Percentiles rank a stretch among this genome's conserved stretches.
Conservation (phyloP, 2,113 vertebrate genomes). For the Progne subis region DNA sequence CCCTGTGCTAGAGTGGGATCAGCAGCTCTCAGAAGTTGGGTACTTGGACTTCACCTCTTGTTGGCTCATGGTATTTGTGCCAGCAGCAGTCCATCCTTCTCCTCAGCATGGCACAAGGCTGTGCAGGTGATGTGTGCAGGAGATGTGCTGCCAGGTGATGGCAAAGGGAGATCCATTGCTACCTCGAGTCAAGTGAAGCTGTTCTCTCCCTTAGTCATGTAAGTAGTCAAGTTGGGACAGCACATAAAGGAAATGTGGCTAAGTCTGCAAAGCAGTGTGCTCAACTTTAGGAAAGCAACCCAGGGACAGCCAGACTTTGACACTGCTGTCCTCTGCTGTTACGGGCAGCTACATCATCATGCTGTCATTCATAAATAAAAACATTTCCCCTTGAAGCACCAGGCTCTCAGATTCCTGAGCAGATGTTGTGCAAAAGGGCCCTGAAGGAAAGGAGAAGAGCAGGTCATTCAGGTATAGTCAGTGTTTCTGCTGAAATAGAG, state of each 20-base stretch:
- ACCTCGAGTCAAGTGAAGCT: accelerated
- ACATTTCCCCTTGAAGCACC: not conserved
- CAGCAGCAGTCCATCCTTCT: not conserved
- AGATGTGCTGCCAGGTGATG: not conserved
- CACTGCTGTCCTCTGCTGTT: not conserved
- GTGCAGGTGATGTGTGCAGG: not conserved
- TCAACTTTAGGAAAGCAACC: not conserved
- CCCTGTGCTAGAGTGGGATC: not conserved
- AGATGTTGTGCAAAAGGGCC: not conserved
- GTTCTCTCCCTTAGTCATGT: not conserved
- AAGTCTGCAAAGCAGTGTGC: not conserved
- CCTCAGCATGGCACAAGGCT: not conserved
- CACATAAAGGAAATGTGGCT: not conserved
- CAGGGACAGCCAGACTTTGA: not conserved
- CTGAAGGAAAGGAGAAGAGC: not conserved
- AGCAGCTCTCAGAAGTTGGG: not conserved
- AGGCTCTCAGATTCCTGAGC: not conserved
- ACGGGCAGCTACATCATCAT: not conserved
- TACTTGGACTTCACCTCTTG: not conserved
- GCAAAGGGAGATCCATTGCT: not conserved
- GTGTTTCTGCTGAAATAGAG: not conserved
- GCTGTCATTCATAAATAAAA: not conserved
- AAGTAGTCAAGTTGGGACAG: not conserved
- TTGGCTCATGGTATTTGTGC: not conserved
- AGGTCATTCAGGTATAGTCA: not conserved